A percentile compares a stretch with the other conserved stretches of the same genome.
phyloP scores from a whole-genome alignment of 2,888 invertebrate genomes.

The Ecdyonurus torrentis region DNA sequence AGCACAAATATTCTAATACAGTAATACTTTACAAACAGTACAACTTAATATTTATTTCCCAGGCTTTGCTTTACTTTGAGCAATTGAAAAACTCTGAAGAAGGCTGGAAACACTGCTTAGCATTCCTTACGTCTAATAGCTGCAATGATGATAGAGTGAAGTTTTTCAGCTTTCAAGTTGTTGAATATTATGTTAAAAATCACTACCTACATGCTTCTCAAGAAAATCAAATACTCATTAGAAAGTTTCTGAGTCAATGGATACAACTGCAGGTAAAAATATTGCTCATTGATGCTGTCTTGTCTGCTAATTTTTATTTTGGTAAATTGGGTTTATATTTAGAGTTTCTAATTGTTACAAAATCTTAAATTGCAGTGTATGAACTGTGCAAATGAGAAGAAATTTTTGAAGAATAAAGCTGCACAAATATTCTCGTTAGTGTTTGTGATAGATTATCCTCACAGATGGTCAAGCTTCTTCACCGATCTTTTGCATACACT shows the following conservation, averaged over 20 bases:
- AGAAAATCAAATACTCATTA: constrained; percentile 21
- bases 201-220: constrained; percentile 20
- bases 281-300: too few relatives aligned
- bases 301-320: too few relatives aligned
- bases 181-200: constrained; percentile 29
- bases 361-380: constrained; percentile 17
- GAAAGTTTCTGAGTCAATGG: constrained; percentile 25
- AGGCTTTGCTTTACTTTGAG: neutral
- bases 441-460: constrained; percentile 34
- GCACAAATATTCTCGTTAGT: constrained; percentile 34
- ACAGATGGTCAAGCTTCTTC: constrained; percentile 34
- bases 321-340: too few relatives aligned
- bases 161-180: constrained; percentile 32
- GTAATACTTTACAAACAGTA: too few relatives aligned
- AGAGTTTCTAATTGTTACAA: neutral
- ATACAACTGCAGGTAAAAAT: constrained; percentile 21
- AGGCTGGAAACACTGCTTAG: neutral
- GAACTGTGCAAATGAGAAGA: constrained; percentile 19
- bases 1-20: too few relatives aligned
- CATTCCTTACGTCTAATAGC: neutral
- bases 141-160: constrained; percentile 24
- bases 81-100: neutral
- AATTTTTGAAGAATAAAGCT: constrained; percentile 33
- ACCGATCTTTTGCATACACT: constrained; percentile 27
- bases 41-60: too few relatives aligned